Base-by-base conservation (phyloP, 2,113 vertebrate genomes). In the Oenanthe melanoleuca region DNA sequence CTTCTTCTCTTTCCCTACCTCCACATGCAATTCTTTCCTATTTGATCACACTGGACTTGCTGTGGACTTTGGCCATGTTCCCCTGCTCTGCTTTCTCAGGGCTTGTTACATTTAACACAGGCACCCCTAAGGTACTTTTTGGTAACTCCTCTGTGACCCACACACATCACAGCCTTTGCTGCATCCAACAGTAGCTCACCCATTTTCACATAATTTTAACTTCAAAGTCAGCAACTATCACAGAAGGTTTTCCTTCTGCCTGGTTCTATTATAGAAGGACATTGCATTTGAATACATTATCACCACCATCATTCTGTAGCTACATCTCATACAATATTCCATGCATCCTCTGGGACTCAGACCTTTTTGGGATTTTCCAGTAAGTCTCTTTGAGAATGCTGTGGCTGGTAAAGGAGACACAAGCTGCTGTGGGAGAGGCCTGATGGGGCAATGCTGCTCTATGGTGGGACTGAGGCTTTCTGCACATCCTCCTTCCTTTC, bases 371-470 rank as follows among this genome's bases (percentile, higher is more conserved):
- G 33, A 75, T 65, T 88, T 89, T 59, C 70, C 47, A 89, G 3
- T 25, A 70, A 42, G 42, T 79, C 49, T 73, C 49, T 77, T 40
- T 33, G 61, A 89, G 40, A 31, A 55, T 40, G 29, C n/a, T 18
- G n/a, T 8, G 12, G 55, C 38, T 2, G 2, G 38, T 14, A 61
- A 67, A 55, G 47, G 47, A 81, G 53, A 69, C 19, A 14, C 7
- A 13, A 18, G 38, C 45, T 38, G 24, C 61, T 7, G 53, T 8
- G 25, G 78, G 38, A 63, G 33, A 49, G 38, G 28, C 23, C 4
- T 4, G 8, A 34, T 0, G 5, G 60, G 47, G 6, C 50, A n/a
- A 12, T 1, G 0, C 17, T 12, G 60, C 70, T 65, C 31, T 1
- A 1, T 2, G 1, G 52, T 1, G 3, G 20, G 72, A 13, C 40